Base-by-base conservation (phyloP, 2,113 vertebrate genomes). In the Hemibagrus wyckioides region DNA sequence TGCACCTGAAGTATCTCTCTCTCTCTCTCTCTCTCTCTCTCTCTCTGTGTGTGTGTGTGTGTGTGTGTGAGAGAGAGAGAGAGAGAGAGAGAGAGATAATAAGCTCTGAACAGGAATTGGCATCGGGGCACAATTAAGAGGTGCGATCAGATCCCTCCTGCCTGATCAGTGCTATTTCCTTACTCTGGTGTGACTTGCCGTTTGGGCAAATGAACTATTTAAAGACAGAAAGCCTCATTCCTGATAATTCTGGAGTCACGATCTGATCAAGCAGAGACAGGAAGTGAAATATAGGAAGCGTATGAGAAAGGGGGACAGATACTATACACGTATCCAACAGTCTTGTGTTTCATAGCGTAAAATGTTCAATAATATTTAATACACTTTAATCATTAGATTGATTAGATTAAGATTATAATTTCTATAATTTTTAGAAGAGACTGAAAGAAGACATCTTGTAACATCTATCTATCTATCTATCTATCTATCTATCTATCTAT, bases 131-230 rank as follows among this genome's bases (percentile, higher is more conserved):
- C 41, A 83, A 76, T 82, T 76, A 87, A 65, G 86, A 87, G 44
- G 86, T 87, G 86, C 17, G 65, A 87, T 87, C 80, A 76, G 69
- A 56, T 76, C 67, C 80, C 86, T 76, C 67, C 69, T 87, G 84
- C 23, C 30, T 91, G 90, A 92, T 91, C 91, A 82, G 87, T 93
- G 96, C 85, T 94, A 94, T 93, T 95, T 95, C 94, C 92, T 90
- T 91, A 76, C 86, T 50, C 87, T 21, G 80, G 82, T 84, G 82
- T 44, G 84, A 92, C 92, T 89, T 93, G 92, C 93, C 94, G 93
- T 90, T 92, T 93, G 94, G 94, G 89, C 59, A 14, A 54, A 92
- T 85, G 54, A 92, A 67, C 80, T 83, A 81, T 83, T 83, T 75
- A 87, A 87, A 87, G 86, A 25, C 44, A 83, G 57, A 82, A 82